Evolutionary conservation across 2,888 invertebrate genomes (phyloP).

Genomic region (Melieria picta): DNA sequence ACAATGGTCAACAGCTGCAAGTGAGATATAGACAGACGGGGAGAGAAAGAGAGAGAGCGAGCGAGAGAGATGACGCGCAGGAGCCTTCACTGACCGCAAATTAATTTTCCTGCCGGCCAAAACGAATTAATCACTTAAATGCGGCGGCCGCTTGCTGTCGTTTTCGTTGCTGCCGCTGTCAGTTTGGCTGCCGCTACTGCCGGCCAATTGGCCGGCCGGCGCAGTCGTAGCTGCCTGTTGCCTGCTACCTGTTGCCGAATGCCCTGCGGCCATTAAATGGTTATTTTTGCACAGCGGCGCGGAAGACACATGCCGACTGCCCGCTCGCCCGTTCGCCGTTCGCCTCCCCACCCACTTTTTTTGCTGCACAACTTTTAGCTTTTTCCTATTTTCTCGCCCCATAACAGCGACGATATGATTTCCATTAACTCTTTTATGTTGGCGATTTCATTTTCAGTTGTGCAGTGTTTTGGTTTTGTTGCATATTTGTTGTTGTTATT

Average conservation of each 20-base stretch:
- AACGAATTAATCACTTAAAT: constrained; percentile 53
- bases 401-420: constrained; percentile 4
- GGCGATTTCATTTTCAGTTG: no score
- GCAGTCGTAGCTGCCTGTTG: constrained; percentile 28
- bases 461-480: no score
- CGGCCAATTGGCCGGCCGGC: constrained; percentile 7
- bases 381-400: not conserved
- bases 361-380: not conserved
- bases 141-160: constrained; percentile 33
- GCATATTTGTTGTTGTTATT: no score
- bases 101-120: constrained; percentile 50
- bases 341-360: not conserved
- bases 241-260: constrained; percentile 48
- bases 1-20: no score
- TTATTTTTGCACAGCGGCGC: constrained; percentile 40
- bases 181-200: constrained; percentile 22
- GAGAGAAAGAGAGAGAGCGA: not conserved
- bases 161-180: constrained; percentile 26
- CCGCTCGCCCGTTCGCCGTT: no score
- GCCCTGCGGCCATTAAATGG: constrained; percentile 47
- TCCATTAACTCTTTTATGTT: constrained; percentile 29
- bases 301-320: constrained; percentile 22
- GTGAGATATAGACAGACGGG: not conserved
- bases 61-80: constrained; percentile 24
- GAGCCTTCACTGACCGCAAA: constrained; percentile 46